Evolutionary conservation across 1,140 invertebrate genomes (phyloP).

Genomic region (Drosophila kurseongensis): DNA sequence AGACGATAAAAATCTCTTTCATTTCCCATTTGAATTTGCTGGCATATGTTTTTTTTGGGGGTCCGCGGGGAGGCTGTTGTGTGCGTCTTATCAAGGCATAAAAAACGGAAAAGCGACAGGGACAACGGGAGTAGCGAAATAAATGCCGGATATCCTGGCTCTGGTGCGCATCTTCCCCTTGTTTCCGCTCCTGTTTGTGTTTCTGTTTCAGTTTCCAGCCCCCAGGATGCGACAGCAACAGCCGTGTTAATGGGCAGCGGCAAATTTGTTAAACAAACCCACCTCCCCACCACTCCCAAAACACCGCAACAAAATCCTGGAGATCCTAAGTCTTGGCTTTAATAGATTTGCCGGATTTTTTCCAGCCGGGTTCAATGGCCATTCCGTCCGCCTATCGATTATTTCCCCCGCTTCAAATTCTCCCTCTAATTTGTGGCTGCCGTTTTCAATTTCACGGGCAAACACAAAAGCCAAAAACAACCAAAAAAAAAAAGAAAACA

Average conservation of each 20-base stretch:
- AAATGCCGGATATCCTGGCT: constrained; percentile 72
- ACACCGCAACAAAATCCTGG: background rate
- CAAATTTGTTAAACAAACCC: constrained; percentile 65
- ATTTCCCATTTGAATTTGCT: constrained; percentile 80
- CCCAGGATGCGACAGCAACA: constrained; percentile 12
- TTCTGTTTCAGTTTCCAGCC: background rate
- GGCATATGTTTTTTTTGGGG: constrained; percentile 36
- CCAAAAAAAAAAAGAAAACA: background rate
- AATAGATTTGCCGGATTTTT: constrained; percentile 59
- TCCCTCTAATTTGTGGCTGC: constrained; percentile 67
- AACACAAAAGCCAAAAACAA: constrained; percentile 27
- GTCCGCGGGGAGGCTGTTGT: constrained; percentile 2
- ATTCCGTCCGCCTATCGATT: constrained; percentile 37
- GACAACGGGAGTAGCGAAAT: constrained; percentile 49
- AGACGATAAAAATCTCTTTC: constrained; percentile 75
- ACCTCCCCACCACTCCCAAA: background rate
- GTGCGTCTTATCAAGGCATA: constrained; percentile 57
- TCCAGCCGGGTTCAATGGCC: constrained; percentile 30
- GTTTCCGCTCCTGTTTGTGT: background rate
- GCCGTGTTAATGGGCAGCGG: constrained; percentile 58
- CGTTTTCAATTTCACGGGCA: constrained; percentile 72
- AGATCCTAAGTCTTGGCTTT: constrained; percentile 38
- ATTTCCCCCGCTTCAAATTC: constrained; percentile 36
- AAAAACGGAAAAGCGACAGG: constrained; percentile 27
- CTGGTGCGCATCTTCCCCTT: constrained; percentile 29